These are phyloP conservation scores for Amblyopsis rosae DNA, from an alignment of 2,113 vertebrate species.

Conservation along the genomic window DNA sequence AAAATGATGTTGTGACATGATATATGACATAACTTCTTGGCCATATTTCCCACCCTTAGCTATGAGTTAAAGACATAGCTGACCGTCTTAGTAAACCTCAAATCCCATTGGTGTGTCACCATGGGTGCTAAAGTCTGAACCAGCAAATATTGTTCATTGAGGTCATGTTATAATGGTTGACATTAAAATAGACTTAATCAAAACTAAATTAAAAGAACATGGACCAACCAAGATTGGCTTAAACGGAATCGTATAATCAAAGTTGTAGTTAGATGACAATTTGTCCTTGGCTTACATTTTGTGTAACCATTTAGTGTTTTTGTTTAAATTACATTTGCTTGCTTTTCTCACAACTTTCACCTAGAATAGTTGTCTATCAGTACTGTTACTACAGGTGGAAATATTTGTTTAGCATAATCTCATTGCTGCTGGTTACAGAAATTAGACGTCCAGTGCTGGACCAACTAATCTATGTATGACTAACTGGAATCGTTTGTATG, in stretches of 20 bases:
- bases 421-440: constrained; percentile 79
- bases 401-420: constrained; percentile 7
- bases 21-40: too few relatives aligned
- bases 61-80: constrained; percentile 50
- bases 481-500: constrained; percentile 14
- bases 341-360: not conserved
- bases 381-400: not conserved
- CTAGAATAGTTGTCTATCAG: constrained; percentile 2
- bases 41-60: constrained; percentile 29
- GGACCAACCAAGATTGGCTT: constrained; percentile 32
- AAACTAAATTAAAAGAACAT: constrained; percentile 34
- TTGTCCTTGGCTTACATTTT: not conserved
- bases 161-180: constrained; percentile 21
- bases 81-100: constrained; percentile 28
- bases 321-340: too few relatives aligned
- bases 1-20: not conserved
- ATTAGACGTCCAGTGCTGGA: constrained; percentile 51
- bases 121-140: constrained; percentile 38
- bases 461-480: constrained; percentile 39
- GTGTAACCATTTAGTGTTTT: not conserved
- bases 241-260: not conserved
- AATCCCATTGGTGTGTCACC: constrained; percentile 50
- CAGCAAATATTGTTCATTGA: constrained; percentile 19
- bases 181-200: constrained; percentile 48
- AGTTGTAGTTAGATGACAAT: not conserved